Conservation (phyloP, 2,888 invertebrate species). For the Encarsia formosa region DNA sequence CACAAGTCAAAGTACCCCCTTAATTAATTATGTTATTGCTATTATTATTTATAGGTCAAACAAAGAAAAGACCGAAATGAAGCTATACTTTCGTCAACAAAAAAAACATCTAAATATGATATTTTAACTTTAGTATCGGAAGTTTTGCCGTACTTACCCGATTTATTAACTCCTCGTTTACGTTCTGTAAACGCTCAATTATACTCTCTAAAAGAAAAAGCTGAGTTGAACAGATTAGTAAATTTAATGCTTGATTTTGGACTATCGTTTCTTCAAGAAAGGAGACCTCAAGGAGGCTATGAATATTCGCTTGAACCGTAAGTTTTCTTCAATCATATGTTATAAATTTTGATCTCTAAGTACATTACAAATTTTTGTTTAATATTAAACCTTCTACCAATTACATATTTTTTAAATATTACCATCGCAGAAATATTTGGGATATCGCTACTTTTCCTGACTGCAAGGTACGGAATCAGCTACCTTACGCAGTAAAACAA, state of each 20-base stretch:
- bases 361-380: neutral
- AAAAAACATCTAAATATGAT: conserved; percentile 38
- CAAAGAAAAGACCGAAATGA: conserved; percentile 39
- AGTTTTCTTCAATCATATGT: conserved; percentile 28
- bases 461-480: conserved; percentile 36
- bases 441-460: conserved; percentile 40
- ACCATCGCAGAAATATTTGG: conserved; percentile 39
- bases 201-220: conserved; percentile 69
- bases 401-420: conserved; percentile 11
- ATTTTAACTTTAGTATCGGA: conserved; percentile 38
- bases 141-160: conserved; percentile 40
- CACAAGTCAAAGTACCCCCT: too few species aligned
- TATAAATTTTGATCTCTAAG: neutral
- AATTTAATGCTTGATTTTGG: conserved; percentile 86
- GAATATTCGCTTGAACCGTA: conserved; percentile 53
- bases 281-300: conserved; percentile 73
- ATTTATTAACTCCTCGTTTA: conserved; percentile 44
- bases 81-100: conserved; percentile 36
- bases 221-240: conserved; percentile 67
- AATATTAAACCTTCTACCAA: neutral
- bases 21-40: neutral
- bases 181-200: conserved; percentile 60
- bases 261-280: conserved; percentile 77
- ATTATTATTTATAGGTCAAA: conserved; percentile 48
- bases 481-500: conserved; percentile 43